phyloP scores from a whole-genome alignment of 2,797 vertebrate genomes.

The Malacoctenus gilli region DNA sequence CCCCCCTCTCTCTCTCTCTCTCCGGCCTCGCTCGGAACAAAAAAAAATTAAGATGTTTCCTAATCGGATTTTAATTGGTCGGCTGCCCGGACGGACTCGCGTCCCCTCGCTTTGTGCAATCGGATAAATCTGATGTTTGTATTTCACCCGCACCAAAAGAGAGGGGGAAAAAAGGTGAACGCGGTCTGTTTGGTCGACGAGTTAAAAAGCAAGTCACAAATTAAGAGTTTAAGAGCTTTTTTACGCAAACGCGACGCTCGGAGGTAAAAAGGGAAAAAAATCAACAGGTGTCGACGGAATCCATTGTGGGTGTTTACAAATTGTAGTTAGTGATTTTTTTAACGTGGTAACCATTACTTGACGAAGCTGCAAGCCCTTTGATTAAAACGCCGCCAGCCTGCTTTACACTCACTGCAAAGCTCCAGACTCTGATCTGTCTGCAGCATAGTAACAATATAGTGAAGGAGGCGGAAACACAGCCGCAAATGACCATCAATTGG shows the following conservation, averaged over 20 bases:
- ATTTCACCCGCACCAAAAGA: conserved; percentile 31
- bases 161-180: no score
- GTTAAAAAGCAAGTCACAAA: no score
- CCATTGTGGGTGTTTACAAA: no score
- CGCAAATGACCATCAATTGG: conserved; percentile 43
- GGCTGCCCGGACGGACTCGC: conserved; percentile 65
- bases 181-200: no score
- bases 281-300: conserved; percentile 46
- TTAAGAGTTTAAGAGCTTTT: no score
- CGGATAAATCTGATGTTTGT: conserved; percentile 38
- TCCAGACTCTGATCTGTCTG: conserved; percentile 3
- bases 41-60: conserved; percentile 81
- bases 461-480: conserved; percentile 24
- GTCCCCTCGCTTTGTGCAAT: conserved; percentile 47
- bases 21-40: conserved; percentile 74
- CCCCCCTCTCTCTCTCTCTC: no score
- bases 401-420: not conserved
- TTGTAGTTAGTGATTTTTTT: not conserved
- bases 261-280: no score
- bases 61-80: conserved; percentile 88
- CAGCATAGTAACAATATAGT: conserved; percentile 14
- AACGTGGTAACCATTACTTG: conserved; percentile 3
- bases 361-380: not conserved
- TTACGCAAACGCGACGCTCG: no score
- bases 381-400: not conserved